Conservation (phyloP, 2,888 invertebrate genomes). For the Dynastes hyllus region DNA sequence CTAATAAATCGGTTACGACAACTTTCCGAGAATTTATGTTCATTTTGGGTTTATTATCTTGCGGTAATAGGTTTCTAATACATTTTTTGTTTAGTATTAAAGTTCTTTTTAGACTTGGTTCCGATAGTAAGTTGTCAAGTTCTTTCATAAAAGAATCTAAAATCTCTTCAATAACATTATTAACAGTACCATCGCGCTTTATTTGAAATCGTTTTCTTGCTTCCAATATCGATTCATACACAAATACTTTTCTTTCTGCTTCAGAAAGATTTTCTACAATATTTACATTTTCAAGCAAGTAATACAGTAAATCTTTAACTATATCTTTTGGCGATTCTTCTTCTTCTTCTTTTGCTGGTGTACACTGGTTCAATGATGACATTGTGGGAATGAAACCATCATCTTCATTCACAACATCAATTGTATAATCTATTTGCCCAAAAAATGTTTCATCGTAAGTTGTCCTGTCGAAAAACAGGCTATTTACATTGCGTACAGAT, state of each 20-base stretch:
- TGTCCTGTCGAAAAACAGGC: constrained; percentile 64
- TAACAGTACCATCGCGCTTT: not conserved
- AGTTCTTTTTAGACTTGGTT: constrained; percentile 33
- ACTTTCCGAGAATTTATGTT: constrained; percentile 58
- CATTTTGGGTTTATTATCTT: not conserved
- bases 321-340: not conserved
- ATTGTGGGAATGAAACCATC: not conserved
- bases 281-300: constrained; percentile 46
- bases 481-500: constrained; percentile 62
- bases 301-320: constrained; percentile 36
- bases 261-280: constrained; percentile 30
- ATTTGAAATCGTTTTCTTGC: constrained; percentile 19
- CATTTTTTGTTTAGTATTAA: constrained; percentile 43
- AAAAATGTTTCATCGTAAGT: constrained; percentile 62
- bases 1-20: constrained; percentile 63
- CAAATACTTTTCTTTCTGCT: constrained; percentile 11
- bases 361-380: not conserved
- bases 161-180: constrained; percentile 18
- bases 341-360: not conserved
- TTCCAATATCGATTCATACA: constrained; percentile 21
- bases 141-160: constrained; percentile 39
- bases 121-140: constrained; percentile 31
- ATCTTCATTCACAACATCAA: constrained; percentile 60
- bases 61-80: constrained; percentile 28
- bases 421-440: constrained; percentile 60